Conservation (phyloP, 2,888 invertebrate species). For the Drosophila affinis region DNA sequence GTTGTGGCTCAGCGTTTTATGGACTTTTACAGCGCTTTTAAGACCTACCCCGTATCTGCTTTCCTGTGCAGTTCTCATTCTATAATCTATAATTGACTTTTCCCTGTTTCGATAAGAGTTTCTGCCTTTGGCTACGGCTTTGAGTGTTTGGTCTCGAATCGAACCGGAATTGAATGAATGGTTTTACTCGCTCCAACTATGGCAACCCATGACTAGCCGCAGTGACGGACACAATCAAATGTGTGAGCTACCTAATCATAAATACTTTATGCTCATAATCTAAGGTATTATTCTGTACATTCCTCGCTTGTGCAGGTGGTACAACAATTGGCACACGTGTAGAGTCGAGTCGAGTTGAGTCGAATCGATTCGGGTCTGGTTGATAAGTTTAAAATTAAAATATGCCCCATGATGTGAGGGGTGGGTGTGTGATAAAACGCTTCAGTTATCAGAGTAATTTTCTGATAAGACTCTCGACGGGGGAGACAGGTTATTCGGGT, state of each 20-base stretch:
- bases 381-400: constrained; percentile 43
- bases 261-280: constrained; percentile 27
- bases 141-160: not conserved
- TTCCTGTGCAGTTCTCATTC: constrained; percentile 9
- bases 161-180: constrained; percentile 13
- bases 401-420: constrained; percentile 27
- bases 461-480: constrained; percentile 41
- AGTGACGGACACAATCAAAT: constrained; percentile 12
- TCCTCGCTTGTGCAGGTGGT: not conserved
- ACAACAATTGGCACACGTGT: constrained; percentile 37
- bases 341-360: not conserved
- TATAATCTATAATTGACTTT: constrained; percentile 20
- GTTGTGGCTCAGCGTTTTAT: not conserved
- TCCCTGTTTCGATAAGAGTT: constrained; percentile 22
- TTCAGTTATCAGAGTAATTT: constrained; percentile 38
- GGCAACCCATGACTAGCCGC: not conserved
- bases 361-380: constrained; percentile 4
- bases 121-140: not conserved
- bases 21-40: not conserved
- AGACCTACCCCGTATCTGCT: constrained; percentile 15
- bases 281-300: constrained; percentile 16
- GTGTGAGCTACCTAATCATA: constrained; percentile 21
- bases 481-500: constrained; percentile 1
- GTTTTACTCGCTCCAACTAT: not conserved
- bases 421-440: constrained; percentile 36